These are phyloP conservation scores for Serrognathus titanus DNA, from an alignment of 2,888 invertebrate genomes.

Conservation along the genomic window DNA sequence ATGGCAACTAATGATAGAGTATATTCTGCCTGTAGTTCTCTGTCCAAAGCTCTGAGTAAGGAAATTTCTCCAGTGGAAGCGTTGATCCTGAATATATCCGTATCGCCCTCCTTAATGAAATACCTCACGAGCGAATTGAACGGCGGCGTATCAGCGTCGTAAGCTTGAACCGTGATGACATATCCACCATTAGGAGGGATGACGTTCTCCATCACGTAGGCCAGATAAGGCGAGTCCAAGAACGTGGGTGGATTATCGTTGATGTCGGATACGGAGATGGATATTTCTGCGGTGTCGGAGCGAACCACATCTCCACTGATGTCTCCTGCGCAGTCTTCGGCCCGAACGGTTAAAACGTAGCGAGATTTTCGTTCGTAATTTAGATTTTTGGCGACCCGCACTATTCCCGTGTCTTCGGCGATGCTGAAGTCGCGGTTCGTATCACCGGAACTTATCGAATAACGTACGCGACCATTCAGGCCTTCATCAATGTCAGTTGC, in stretches of 20 bases:
- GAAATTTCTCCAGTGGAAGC: conserved; percentile 89
- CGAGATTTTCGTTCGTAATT: conserved; percentile 88
- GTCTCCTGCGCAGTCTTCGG: conserved; percentile 82
- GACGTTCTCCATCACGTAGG: conserved; percentile 90
- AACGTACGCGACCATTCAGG: conserved; percentile 86
- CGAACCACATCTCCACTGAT: conserved; percentile 52
- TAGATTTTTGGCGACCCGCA: conserved; percentile 87
- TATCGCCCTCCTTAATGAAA: conserved; percentile 90
- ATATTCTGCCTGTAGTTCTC: conserved; percentile 81
- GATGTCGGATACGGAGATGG: conserved; percentile 83
- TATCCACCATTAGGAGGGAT: conserved; percentile 77
- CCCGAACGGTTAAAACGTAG: conserved; percentile 79
- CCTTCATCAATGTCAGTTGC: conserved; percentile 88
- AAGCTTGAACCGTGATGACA: conserved; percentile 79
- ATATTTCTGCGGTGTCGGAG: conserved; percentile 76
- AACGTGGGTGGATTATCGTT: conserved; percentile 94
- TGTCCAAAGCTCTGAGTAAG: conserved; percentile 75
- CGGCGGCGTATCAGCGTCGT: conserved; percentile 87
- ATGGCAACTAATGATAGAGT: conserved; percentile 84
- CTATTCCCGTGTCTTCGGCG: conserved; percentile 86
- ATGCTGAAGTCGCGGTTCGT: conserved; percentile 88
- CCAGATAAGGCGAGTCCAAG: conserved; percentile 90
- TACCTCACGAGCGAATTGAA: conserved; percentile 89
- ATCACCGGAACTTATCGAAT: conserved; percentile 85
- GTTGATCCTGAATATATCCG: conserved; percentile 87